phyloP scores from a whole-genome alignment of 2,113 vertebrate species.

The Festucalex cinctus region DNA sequence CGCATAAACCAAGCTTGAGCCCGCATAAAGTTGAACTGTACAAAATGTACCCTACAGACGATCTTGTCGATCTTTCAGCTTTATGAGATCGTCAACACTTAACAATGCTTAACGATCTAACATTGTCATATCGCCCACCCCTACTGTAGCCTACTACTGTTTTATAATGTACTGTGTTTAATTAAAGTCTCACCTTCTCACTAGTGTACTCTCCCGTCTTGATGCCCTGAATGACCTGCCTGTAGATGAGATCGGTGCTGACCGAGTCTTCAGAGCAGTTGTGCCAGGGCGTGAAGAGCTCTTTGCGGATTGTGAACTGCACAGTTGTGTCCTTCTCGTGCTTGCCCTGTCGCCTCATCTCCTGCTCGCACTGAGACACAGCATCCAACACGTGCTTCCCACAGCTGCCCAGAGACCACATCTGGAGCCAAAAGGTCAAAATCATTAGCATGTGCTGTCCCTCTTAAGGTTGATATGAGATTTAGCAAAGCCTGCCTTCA shows the following conservation, averaged over 20 bases:
- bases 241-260: slow-evolving; percentile 92
- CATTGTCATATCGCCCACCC: too few relatives aligned
- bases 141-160: too few relatives aligned
- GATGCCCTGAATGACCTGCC: slow-evolving; percentile 84
- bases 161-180: background rate
- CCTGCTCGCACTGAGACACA: slow-evolving; percentile 92
- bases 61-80: too few relatives aligned
- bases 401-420: slow-evolving; percentile 87
- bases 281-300: slow-evolving; percentile 95
- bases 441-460: background rate
- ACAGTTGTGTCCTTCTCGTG: slow-evolving; percentile 86
- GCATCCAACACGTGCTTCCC: slow-evolving; percentile 88
- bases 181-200: slow-evolving; percentile 73
- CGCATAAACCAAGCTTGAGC: too few relatives aligned
- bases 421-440: slow-evolving; percentile 62
- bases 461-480: background rate
- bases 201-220: slow-evolving; percentile 85
- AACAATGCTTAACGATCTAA: too few relatives aligned
- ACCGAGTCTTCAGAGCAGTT: slow-evolving; percentile 77
- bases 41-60: too few relatives aligned
- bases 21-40: too few relatives aligned
- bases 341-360: slow-evolving; percentile 77
- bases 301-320: slow-evolving; percentile 90
- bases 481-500: background rate
- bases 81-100: too few relatives aligned